Evolutionary conservation across 2,113 vertebrate genomes (phyloP).

Genomic region (Ptyas mucosa): DNA sequence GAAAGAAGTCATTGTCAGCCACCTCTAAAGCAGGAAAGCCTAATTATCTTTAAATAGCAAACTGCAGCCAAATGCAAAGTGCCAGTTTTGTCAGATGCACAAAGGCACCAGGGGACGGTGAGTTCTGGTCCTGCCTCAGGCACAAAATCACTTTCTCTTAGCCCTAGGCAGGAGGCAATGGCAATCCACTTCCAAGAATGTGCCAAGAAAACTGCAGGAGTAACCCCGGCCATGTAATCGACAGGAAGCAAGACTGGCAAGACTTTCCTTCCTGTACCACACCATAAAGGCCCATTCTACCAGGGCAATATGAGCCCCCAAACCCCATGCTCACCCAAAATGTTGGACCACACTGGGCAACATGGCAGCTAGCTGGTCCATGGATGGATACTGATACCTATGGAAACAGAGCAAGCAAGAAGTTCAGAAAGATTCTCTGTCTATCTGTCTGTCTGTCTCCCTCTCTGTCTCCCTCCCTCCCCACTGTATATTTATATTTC

Average conservation of each 20-base stretch:
- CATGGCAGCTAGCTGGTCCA: slow-evolving; percentile 97
- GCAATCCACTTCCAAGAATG: not conserved
- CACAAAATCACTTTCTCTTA: not conserved
- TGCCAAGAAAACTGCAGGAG: not conserved
- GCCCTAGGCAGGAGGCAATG: not conserved
- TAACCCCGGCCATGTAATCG: not conserved
- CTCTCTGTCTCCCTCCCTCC: too few relatives aligned
- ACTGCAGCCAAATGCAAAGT: not conserved
- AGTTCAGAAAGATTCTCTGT: fast-evolving
- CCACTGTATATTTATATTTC: too few relatives aligned
- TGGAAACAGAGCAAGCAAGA: not conserved
- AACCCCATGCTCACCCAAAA: slow-evolving; percentile 83
- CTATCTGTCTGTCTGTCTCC: too few relatives aligned
- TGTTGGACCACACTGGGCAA: slow-evolving; percentile 92
- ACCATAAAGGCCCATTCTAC: not conserved
- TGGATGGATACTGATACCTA: slow-evolving; percentile 96
- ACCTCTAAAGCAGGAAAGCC: not conserved
- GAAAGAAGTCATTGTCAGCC: not conserved
- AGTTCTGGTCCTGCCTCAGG: not conserved
- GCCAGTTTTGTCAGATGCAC: not conserved
- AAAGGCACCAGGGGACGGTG: not conserved
- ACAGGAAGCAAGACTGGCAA: not conserved
- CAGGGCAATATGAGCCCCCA: too few relatives aligned
- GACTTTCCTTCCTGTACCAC: not conserved
- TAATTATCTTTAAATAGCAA: not conserved